Evolutionary conservation across 2,797 vertebrate species (phyloP).

Genomic region (Poliocrania exsul): DNA sequence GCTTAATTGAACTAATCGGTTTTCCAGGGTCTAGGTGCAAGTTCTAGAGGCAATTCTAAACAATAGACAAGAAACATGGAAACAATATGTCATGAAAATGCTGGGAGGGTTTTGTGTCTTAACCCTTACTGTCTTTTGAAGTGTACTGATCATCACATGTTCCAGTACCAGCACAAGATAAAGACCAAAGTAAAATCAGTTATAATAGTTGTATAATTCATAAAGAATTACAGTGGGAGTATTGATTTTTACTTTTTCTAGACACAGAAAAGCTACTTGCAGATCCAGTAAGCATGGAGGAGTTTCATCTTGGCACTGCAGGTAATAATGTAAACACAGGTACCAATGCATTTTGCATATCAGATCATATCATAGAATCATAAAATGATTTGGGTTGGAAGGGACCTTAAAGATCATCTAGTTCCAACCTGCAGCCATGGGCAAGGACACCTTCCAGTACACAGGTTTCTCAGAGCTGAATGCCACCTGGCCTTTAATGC

Average conservation of each 20-base stretch:
- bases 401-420: neutral
- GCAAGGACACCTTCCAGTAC: neutral
- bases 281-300: neutral
- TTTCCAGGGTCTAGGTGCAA: conserved; percentile 37
- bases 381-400: neutral
- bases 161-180: neutral
- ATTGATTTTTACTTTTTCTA: neutral
- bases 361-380: rapidly evolving
- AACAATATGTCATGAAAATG: neutral
- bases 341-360: neutral
- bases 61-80: neutral
- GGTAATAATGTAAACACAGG: neutral
- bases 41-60: conserved; percentile 18
- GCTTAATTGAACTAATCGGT: conserved; percentile 66
- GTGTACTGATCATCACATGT: neutral
- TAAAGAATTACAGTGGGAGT: neutral
- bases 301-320: neutral
- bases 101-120: neutral
- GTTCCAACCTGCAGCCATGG: neutral
- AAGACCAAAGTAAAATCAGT: neutral
- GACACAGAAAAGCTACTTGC: neutral
- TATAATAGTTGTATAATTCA: neutral
- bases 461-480: neutral
- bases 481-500: neutral
- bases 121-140: neutral